Evolutionary conservation across 2,113 vertebrate genomes (phyloP).

Genomic region (Spea multiplicata): DNA sequence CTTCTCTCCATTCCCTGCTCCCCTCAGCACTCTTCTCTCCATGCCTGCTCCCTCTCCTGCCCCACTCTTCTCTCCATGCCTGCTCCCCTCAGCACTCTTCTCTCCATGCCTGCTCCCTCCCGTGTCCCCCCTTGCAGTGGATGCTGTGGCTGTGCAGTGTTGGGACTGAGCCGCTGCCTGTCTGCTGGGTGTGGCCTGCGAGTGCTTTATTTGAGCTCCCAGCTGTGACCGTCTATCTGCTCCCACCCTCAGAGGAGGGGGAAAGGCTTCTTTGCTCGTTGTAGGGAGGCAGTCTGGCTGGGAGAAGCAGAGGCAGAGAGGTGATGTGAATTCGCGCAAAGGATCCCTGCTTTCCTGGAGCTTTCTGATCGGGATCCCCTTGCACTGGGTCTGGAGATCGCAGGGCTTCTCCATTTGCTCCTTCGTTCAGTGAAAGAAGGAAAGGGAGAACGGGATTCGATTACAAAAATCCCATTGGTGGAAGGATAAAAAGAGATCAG

Average conservation of each 20-base stretch:
- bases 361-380: no score
- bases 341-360: background rate
- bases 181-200: conserved; percentile 39
- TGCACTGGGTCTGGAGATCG: background rate
- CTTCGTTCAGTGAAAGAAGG: background rate
- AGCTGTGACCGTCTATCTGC: conserved; percentile 44
- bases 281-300: conserved; percentile 34
- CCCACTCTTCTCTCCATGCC: no score
- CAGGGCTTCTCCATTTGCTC: background rate
- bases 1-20: no score
- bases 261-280: conserved; percentile 14
- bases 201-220: conserved; percentile 28
- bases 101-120: background rate
- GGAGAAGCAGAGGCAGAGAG: conserved; percentile 9
- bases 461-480: background rate
- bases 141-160: background rate
- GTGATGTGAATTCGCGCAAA: conserved; percentile 35
- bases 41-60: background rate
- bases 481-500: background rate
- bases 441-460: background rate
- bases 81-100: background rate
- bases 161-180: conserved; percentile 1
- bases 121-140: no score
- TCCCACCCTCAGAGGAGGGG: conserved; percentile 41
- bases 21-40: background rate